Base-by-base conservation (phyloP, 2,797 vertebrate genomes). In the Danio tinwini region DNA sequence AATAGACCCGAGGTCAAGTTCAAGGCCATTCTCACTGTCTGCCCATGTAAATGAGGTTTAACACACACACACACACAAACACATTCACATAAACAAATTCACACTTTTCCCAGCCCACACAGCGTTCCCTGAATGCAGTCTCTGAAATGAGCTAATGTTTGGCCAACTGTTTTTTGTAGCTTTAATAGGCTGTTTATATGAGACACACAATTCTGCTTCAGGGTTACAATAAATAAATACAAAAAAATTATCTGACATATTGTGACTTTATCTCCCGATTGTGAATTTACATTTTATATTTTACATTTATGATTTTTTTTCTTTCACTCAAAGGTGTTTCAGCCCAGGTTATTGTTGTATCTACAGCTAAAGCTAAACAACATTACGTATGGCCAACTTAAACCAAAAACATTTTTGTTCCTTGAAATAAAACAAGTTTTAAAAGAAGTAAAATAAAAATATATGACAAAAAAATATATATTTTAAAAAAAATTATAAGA, bases 1-100 rank as follows among this genome's bases (percentile, higher is more conserved):
- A 91, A 92, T 90, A 85, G 90, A 90, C 86, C 87, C 47, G 64
- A 89, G 93, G 92, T 94, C 92, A 93, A 94, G 93, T 94, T 94
- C 93, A 94, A 94, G 92, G 92, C 87, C 84, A 91, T 88, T 86
- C 90, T 91, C 89, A 87, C 87, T 84, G 91, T 91, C 90, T 92
- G 89, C 75, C 83, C 45, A 87, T 90, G 90, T 87, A 90, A 89
- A 88, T 84, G 76, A 52, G 21, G 61, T 50, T 86, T 85, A 84
- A 81, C 84, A 8, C 42, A 79, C 29, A 8, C 42, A 79, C n/a
- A 42, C 70, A 82, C 53, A 49, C 7, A 82, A 81, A 59, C 76
- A 64, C 85, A 84, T 81, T 73, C 80, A 69, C 81, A 82, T 76
- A 50, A 50, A 61, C 55, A 70, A 21, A 83, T 79, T 47, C 58